Evolutionary conservation across 1,140 invertebrate genomes (phyloP).

Genomic region (Trichoplusia ni): DNA sequence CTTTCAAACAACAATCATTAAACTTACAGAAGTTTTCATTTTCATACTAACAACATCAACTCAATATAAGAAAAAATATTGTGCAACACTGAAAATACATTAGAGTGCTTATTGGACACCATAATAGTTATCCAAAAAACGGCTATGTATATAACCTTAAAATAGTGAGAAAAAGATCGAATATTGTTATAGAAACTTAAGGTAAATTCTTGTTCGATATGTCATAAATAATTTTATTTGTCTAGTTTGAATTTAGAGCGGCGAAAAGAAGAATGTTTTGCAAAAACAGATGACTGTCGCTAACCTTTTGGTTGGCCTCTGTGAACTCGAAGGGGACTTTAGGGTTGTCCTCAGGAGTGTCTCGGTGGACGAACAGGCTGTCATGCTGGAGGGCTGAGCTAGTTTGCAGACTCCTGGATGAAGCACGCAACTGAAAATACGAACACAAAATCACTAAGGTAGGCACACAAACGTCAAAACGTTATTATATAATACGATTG

Average conservation of each 20-base stretch:
- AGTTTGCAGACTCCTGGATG: slow-evolving; percentile 78
- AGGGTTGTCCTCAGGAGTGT: slow-evolving; percentile 95
- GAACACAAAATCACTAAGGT: slow-evolving; percentile 37
- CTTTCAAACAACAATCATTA: no score
- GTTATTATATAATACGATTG: slow-evolving; percentile 71
- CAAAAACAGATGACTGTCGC: slow-evolving; percentile 55
- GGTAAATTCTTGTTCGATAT: background rate
- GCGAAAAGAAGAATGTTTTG: slow-evolving; percentile 9
- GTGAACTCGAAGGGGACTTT: slow-evolving; percentile 96
- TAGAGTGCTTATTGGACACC: no score
- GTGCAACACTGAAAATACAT: no score
- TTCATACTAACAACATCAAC: no score
- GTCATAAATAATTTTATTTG: background rate
- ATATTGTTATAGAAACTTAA: no score
- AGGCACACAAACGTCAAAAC: slow-evolving; percentile 51
- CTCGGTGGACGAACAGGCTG: slow-evolving; percentile 90
- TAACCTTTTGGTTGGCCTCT: slow-evolving; percentile 92
- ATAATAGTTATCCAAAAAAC: no score
- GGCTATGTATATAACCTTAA: no score
- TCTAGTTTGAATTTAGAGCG: slow-evolving; percentile 9
- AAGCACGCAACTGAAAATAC: slow-evolving; percentile 71
- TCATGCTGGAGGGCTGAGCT: slow-evolving; percentile 81
- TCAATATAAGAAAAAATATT: no score
- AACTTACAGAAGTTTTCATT: no score
- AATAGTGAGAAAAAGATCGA: no score